phyloP scores from a whole-genome alignment of 30 jellyfish, hydroid and myxozoan genomes.

The Catostylus mosaicus region DNA sequence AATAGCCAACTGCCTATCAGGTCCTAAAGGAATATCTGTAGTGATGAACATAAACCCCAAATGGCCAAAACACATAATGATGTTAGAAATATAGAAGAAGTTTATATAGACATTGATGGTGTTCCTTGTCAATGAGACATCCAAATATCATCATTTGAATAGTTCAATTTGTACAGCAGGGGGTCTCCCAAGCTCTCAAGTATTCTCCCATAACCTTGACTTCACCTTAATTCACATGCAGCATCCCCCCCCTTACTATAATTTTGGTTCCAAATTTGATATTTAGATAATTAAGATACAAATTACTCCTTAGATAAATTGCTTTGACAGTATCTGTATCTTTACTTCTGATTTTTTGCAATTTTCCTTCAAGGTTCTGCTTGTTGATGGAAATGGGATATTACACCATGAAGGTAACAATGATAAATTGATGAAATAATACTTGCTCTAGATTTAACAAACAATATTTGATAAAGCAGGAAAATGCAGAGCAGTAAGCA shows the following conservation, averaged over 20 bases:
- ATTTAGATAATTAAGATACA: too few relatives aligned
- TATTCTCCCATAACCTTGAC: too few relatives aligned
- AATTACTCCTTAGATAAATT: background rate
- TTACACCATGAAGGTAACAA: slow-evolving; percentile 84
- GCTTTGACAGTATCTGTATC: background rate
- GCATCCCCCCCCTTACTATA: background rate
- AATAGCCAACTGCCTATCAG: background rate
- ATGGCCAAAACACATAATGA: too few relatives aligned
- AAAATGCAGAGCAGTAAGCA: background rate
- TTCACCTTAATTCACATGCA: background rate
- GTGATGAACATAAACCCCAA: too few relatives aligned
- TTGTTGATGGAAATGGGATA: slow-evolving; percentile 95
- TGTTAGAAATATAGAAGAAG: too few relatives aligned
- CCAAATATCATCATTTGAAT: too few relatives aligned
- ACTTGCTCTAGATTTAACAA: background rate
- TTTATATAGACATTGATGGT: too few relatives aligned
- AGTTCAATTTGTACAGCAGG: too few relatives aligned
- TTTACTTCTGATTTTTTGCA: too few relatives aligned
- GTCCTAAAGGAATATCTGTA: too few relatives aligned
- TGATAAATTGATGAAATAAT: background rate
- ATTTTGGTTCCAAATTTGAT: background rate
- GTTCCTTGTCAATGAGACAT: too few relatives aligned
- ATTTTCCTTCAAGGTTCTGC: slow-evolving; percentile 47
- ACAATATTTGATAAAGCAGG: background rate
- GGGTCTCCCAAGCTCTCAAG: too few relatives aligned